Conservation (phyloP, 2,888 invertebrate species). For the Philaethria dido region DNA sequence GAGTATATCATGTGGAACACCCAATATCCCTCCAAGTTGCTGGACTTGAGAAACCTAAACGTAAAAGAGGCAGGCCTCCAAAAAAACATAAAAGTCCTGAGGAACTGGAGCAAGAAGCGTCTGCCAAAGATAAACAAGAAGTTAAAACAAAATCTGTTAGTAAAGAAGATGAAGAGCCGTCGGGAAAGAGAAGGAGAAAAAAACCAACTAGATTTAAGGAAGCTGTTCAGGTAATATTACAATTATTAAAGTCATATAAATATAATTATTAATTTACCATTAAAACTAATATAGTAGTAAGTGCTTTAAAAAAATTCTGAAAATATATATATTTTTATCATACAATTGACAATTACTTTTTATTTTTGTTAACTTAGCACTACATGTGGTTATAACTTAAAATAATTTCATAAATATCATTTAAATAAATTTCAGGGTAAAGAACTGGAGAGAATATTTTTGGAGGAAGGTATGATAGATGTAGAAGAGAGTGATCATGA, state of each 20-base stretch:
- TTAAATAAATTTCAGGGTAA: constrained; percentile 80
- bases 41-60: constrained; percentile 86
- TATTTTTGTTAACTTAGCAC: no score
- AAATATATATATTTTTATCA: no score
- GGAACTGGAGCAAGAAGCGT: constrained; percentile 58
- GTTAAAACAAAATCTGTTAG: constrained; percentile 46
- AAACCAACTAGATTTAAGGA: constrained; percentile 85
- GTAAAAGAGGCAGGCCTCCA: constrained; percentile 88
- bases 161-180: constrained; percentile 70
- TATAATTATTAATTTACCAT: no score
- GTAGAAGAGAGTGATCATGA: constrained; percentile 81
- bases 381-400: no score
- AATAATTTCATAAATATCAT: not conserved
- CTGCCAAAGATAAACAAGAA: constrained; percentile 51
- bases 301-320: no score
- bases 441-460: constrained; percentile 89
- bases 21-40: constrained; percentile 85
- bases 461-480: constrained; percentile 88
- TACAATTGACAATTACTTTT: no score
- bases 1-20: constrained; percentile 86
- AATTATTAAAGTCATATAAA: no score
- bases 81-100: constrained; percentile 79
- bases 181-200: constrained; percentile 86
- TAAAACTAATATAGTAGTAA: no score
- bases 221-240: constrained; percentile 80